phyloP scores from a whole-genome alignment of 2,797 vertebrate species.

The Triplophysa bombifrons region DNA sequence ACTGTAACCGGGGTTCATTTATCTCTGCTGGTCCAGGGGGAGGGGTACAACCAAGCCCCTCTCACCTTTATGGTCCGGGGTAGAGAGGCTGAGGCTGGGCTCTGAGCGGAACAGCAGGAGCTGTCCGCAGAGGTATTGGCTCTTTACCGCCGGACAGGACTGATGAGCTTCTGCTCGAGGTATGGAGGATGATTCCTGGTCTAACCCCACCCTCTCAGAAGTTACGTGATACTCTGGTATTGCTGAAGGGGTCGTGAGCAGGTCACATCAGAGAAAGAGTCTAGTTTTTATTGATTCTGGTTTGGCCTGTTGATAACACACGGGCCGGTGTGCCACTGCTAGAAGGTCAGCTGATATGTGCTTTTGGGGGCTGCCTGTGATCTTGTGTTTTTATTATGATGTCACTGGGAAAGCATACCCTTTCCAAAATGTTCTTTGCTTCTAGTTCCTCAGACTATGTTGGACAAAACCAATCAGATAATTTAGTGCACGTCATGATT shows the following conservation, averaged over 20 bases:
- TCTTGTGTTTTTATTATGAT: constrained; percentile 43
- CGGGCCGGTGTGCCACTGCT: constrained; percentile 63
- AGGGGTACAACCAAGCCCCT: constrained; percentile 74
- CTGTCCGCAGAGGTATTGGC: constrained; percentile 82
- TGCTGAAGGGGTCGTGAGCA: constrained; percentile 76
- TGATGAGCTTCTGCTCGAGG: constrained; percentile 78
- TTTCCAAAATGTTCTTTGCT: constrained; percentile 28
- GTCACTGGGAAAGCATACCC: constrained; percentile 22
- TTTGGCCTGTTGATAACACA: constrained; percentile 68
- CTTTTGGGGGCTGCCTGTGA: constrained; percentile 46
- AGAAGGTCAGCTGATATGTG: constrained; percentile 65
- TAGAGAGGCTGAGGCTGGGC: constrained; percentile 66
- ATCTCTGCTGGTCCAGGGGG: constrained; percentile 81
- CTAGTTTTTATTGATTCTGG: constrained; percentile 76
- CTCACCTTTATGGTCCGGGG: constrained; percentile 74
- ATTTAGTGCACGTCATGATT: background rate
- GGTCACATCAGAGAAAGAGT: constrained; percentile 74
- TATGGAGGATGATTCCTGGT: constrained; percentile 61
- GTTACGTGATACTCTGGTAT: constrained; percentile 67
- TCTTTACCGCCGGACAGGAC: constrained; percentile 87
- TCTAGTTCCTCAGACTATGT: background rate
- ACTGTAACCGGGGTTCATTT: constrained; percentile 91
- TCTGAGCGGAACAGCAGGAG: constrained; percentile 87
- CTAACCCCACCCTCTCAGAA: constrained; percentile 37
- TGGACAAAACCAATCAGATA: background rate